Percentiles rank a stretch among this genome's conserved stretches.
Conservation (phyloP, 1,140 invertebrate species). For the Tigriopus japonicus region DNA sequence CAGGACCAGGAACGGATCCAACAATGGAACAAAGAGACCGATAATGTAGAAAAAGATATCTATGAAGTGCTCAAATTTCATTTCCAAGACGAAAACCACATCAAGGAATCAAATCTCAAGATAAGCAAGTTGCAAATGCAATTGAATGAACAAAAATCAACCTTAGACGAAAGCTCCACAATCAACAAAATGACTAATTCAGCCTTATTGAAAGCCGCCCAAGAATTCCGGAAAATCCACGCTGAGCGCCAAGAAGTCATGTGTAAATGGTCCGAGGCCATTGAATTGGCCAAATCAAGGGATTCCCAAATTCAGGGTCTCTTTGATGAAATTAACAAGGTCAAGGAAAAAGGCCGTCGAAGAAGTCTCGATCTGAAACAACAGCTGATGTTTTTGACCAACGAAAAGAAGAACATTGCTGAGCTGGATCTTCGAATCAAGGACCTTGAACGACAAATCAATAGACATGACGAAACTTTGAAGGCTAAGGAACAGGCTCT, state of each 20-base stretch:
- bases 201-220: background rate
- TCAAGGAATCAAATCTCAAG: background rate
- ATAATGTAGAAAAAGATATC: background rate
- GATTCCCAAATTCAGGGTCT: background rate
- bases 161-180: background rate
- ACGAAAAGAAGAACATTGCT: background rate
- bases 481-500: background rate
- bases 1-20: background rate
- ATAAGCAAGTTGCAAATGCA: background rate
- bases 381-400: background rate
- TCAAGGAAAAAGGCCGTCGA: background rate
- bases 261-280: background rate
- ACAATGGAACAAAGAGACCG: background rate
- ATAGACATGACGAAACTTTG: background rate
- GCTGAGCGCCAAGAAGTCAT: background rate
- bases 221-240: background rate
- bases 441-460: background rate
- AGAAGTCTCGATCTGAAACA: background rate
- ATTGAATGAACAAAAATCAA: background rate
- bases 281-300: background rate
- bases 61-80: background rate
- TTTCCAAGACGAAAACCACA: background rate
- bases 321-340: background rate
- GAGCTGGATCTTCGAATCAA: background rate
- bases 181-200: background rate